Percentiles rank a stretch among this genome's conserved stretches.
phyloP scores from a whole-genome alignment of 2,888 invertebrate species.

The Cartodere bifasciata region DNA sequence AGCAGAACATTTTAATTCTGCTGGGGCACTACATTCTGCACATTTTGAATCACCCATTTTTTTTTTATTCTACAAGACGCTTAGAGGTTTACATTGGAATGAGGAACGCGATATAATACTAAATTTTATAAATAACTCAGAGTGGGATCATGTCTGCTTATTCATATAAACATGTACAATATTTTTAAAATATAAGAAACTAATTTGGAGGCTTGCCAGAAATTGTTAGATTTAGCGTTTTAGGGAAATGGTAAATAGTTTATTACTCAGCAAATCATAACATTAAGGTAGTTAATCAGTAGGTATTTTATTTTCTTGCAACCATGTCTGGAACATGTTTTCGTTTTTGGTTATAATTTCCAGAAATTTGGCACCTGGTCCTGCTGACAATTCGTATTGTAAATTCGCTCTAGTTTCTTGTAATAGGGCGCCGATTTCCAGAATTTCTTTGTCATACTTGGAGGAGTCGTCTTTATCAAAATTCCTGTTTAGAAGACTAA shows the following conservation, averaged over 20 bases:
- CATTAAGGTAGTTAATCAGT: too few relatives aligned
- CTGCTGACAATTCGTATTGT: conserved; percentile 40
- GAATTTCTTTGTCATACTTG: conserved; percentile 32
- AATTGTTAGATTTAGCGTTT: too few relatives aligned
- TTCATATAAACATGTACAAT: too few relatives aligned
- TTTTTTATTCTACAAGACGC: not conserved
- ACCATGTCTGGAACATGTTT: conserved; percentile 14
- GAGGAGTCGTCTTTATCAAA: conserved; percentile 31
- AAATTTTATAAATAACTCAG: conserved; percentile 1
- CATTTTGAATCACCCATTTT: conserved; percentile 31
- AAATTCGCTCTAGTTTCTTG: conserved; percentile 36
- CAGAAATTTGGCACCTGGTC: conserved; percentile 41
- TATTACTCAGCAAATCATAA: too few relatives aligned
- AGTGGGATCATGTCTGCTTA: too few relatives aligned
- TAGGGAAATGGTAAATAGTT: too few relatives aligned
- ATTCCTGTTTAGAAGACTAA: conserved; percentile 23
- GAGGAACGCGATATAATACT: not conserved
- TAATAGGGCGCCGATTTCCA: conserved; percentile 37
- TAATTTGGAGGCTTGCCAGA: too few relatives aligned
- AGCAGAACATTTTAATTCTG: conserved; percentile 45
- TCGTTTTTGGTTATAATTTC: conserved; percentile 17
- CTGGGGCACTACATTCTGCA: conserved; percentile 41
- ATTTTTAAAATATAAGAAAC: too few relatives aligned
- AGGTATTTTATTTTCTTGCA: conserved; percentile 15
- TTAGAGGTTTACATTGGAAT: conserved; percentile 1